A percentile compares a stretch with the other conserved stretches of the same genome.
These are phyloP conservation scores for Arrhamphus sclerolepis DNA, from an alignment of 2,797 vertebrate genomes.

Conservation along the genomic window DNA sequence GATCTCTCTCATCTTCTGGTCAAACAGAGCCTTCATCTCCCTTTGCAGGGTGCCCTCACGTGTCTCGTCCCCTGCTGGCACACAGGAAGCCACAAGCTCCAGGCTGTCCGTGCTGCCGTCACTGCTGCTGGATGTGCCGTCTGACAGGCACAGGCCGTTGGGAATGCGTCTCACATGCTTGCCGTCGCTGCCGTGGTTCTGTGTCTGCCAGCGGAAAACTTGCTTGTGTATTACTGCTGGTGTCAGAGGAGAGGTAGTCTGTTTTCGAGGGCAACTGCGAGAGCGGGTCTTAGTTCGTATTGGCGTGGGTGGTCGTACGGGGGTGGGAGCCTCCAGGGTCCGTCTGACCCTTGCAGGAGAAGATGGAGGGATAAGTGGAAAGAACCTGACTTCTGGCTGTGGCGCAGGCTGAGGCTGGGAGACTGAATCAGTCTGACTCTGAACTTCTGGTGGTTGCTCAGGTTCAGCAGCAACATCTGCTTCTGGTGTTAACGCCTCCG, in stretches of 20 bases:
- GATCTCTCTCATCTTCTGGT: constrained; percentile 93
- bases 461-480: constrained; percentile 16
- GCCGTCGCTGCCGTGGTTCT: constrained; percentile 70
- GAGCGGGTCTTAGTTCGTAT: constrained; percentile 69
- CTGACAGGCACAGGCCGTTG: constrained; percentile 82
- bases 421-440: constrained; percentile 14
- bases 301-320: constrained; percentile 49
- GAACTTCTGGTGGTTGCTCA: constrained; percentile 33
- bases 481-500: constrained; percentile 34
- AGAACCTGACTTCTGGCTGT: constrained; percentile 33
- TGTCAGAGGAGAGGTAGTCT: constrained; percentile 52
- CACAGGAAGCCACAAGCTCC: constrained; percentile 69
- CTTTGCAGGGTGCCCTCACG: constrained; percentile 91
- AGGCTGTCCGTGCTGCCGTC: constrained; percentile 82
- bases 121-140: constrained; percentile 87
- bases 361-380: constrained; percentile 60
- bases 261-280: constrained; percentile 73
- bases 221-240: constrained; percentile 66
- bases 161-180: constrained; percentile 71
- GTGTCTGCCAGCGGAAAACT: constrained; percentile 72
- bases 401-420: constrained; percentile 23
- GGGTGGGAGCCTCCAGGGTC: constrained; percentile 59
- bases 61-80: constrained; percentile 76
- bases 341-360: constrained; percentile 70
- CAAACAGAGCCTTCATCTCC: constrained; percentile 94